Evolutionary conservation across 2,888 invertebrate species (phyloP).

Genomic region (Epirrhoe alternata): DNA sequence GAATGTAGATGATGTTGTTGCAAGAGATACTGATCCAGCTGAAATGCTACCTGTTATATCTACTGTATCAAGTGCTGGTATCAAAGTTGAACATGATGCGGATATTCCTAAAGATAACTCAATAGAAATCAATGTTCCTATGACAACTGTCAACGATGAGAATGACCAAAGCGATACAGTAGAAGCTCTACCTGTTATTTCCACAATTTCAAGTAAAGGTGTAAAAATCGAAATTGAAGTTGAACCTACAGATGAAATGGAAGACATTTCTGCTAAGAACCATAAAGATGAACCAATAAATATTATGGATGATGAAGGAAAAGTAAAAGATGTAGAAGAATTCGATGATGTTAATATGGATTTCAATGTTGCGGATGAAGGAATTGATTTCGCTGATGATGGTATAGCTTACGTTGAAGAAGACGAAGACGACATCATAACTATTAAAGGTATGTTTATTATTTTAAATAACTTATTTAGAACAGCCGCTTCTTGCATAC

Average conservation of each 20-base stretch:
- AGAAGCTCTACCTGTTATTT: slow-evolving; percentile 22
- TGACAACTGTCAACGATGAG: background rate
- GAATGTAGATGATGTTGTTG: slow-evolving; percentile 18
- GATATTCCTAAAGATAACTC: background rate
- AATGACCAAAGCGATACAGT: slow-evolving; percentile 6
- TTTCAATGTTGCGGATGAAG: slow-evolving; percentile 59
- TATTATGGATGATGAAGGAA: background rate
- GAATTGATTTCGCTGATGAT: slow-evolving; percentile 59
- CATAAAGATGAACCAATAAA: slow-evolving; percentile 2
- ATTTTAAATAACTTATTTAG: background rate
- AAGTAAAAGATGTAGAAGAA: background rate
- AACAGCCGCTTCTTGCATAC: background rate
- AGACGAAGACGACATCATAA: slow-evolving; percentile 33
- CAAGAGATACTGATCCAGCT: background rate
- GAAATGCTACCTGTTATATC: slow-evolving; percentile 28
- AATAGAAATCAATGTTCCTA: background rate
- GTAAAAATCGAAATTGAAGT: slow-evolving; percentile 25
- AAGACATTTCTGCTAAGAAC: background rate
- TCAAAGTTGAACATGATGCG: slow-evolving; percentile 21
- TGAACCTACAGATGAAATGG: background rate
- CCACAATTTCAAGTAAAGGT: slow-evolving; percentile 24
- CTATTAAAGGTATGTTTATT: slow-evolving; percentile 18
- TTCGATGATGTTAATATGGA: slow-evolving; percentile 35
- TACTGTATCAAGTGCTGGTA: slow-evolving; percentile 21
- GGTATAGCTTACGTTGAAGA: slow-evolving; percentile 44